phyloP scores from a whole-genome alignment of 2,113 vertebrate genomes.

The Poeciliopsis retropinna region DNA sequence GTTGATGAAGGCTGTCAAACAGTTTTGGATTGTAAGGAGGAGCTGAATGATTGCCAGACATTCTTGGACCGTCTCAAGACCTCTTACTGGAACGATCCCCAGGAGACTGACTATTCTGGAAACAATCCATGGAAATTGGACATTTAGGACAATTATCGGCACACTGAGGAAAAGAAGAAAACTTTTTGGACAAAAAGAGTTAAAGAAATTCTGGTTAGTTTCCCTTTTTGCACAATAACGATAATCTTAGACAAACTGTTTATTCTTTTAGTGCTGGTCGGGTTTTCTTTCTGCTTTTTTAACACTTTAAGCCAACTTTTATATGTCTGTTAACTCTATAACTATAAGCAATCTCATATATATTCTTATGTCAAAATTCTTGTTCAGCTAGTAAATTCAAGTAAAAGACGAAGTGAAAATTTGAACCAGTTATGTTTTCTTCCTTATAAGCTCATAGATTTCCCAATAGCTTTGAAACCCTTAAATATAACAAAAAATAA shows the following conservation, averaged over 20 bases:
- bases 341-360: too few relatives aligned
- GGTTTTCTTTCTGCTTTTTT: not conserved
- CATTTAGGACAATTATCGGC: not conserved
- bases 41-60: not conserved
- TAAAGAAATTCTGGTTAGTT: not conserved
- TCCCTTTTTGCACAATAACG: not conserved
- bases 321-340: not conserved
- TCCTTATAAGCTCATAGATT: not conserved
- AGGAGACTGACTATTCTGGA: not conserved
- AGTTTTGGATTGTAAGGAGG: not conserved
- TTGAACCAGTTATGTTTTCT: not conserved
- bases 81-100: not conserved
- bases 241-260: not conserved
- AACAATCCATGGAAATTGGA: not conserved
- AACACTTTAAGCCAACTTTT: not conserved
- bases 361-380: not conserved
- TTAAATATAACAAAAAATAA: not conserved
- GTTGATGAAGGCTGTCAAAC: not conserved
- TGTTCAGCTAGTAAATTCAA: not conserved
- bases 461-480: not conserved
- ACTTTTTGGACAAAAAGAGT: not conserved
- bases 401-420: not conserved
- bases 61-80: not conserved
- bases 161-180: not conserved
- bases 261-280: not conserved